Conservation (phyloP, 1,140 invertebrate genomes). For the Philotrypesis tridentata region DNA sequence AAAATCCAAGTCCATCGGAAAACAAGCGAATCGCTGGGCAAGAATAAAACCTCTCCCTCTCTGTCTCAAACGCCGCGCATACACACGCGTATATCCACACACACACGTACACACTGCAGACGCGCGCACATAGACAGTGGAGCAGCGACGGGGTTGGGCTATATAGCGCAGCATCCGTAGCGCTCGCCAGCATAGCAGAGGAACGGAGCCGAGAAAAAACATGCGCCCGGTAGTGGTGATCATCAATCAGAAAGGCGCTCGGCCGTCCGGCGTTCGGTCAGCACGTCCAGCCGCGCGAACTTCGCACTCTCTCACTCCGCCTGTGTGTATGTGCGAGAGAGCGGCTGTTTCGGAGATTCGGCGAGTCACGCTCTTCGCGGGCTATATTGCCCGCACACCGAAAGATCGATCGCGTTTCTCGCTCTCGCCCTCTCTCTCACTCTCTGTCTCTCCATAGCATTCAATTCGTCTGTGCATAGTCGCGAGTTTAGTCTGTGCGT, state of each 20-base stretch:
- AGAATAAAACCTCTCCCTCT: not conserved
- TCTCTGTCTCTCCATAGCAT: not conserved
- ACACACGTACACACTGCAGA: not conserved
- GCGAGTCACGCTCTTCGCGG: slow-evolving; percentile 44
- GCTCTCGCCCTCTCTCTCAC: not conserved
- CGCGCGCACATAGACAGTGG: not conserved
- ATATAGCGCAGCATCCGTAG: not conserved
- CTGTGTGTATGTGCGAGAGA: not conserved
- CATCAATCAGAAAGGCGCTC: slow-evolving; percentile 54
- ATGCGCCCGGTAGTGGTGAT: slow-evolving; percentile 36
- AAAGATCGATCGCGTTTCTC: slow-evolving; percentile 43
- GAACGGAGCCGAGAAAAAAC: slow-evolving; percentile 3
- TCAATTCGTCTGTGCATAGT: not conserved
- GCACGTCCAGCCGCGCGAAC: slow-evolving; percentile 33
- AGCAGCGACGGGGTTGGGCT: too few species aligned
- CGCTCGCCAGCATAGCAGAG: slow-evolving; percentile 2
- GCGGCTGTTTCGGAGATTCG: slow-evolving; percentile 32
- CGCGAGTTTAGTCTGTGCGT: not conserved
- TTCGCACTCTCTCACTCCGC: slow-evolving; percentile 22
- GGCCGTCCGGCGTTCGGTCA: slow-evolving; percentile 48
- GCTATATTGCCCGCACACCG: not conserved
- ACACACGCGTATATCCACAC: not conserved
- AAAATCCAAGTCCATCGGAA: slow-evolving; percentile 19
- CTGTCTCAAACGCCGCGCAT: not conserved
- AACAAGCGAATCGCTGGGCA: slow-evolving; percentile 23